phyloP scores from a whole-genome alignment of 2,797 vertebrate genomes.

The Leptoclinus maculatus region DNA sequence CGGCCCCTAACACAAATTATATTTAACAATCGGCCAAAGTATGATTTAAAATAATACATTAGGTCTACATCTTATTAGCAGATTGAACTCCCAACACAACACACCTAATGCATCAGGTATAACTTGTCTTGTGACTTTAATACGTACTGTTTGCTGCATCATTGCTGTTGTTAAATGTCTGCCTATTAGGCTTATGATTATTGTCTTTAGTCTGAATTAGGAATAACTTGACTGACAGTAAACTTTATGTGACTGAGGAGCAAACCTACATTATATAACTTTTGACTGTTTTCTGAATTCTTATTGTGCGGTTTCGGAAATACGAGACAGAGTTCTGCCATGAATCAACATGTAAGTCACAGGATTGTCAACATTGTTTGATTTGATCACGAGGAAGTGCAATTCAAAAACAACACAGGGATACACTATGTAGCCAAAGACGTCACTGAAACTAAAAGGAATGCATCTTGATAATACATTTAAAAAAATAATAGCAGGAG shows the following conservation, averaged over 20 bases:
- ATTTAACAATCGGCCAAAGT: too few species aligned
- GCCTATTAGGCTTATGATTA: background rate
- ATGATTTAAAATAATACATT: too few species aligned
- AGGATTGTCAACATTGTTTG: background rate
- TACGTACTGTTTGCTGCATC: too few species aligned
- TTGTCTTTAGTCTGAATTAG: too few species aligned
- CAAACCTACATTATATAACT: background rate
- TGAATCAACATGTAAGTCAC: background rate
- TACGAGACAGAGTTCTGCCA: background rate
- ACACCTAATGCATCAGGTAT: too few species aligned
- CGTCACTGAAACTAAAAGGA: background rate
- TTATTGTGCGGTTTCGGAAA: background rate
- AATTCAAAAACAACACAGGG: background rate
- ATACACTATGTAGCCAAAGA: background rate
- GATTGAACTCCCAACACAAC: too few species aligned
- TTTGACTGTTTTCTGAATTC: background rate
- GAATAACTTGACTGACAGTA: background rate
- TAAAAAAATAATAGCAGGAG: background rate
- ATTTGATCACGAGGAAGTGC: background rate
- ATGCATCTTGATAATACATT: background rate
- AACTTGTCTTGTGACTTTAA: too few species aligned
- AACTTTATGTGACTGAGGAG: background rate
- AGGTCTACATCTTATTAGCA: too few species aligned
- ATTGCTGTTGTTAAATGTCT: background rate
- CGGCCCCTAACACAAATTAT: too few species aligned